Evolutionary conservation across 2,888 invertebrate species (phyloP).

Genomic region (Ochropacha duplaris): DNA sequence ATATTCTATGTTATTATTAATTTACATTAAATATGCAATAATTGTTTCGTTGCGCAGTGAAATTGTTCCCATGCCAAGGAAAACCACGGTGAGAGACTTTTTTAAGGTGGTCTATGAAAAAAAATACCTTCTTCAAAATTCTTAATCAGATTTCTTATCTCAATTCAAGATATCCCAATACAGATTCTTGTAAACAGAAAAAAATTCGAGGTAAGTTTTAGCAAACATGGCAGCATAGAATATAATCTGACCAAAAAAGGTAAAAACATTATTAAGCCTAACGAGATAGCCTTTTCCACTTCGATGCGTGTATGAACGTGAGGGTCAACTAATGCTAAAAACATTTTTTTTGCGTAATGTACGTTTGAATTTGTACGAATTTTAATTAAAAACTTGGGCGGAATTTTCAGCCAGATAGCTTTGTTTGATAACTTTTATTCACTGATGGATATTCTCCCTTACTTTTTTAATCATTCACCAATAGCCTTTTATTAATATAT

Average conservation of each 20-base stretch:
- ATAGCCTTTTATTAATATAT: too few species aligned
- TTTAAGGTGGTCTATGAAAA: too few species aligned
- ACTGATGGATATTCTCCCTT: too few species aligned
- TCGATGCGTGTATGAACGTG: conserved; percentile 27
- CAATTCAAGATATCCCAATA: neutral
- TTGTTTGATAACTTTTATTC: neutral
- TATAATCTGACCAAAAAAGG: conserved; percentile 30
- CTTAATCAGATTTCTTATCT: neutral
- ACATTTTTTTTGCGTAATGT: conserved; percentile 9
- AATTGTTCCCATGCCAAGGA: too few species aligned
- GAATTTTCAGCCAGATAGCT: neutral
- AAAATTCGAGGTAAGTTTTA: neutral
- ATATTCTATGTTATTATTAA: too few species aligned
- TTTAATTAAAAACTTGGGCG: conserved; percentile 13
- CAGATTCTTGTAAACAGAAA: neutral
- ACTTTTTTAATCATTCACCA: too few species aligned
- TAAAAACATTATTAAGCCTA: conserved; percentile 39
- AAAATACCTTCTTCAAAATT: too few species aligned
- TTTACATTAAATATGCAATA: too few species aligned
- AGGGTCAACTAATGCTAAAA: conserved; percentile 23
- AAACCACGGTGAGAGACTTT: too few species aligned
- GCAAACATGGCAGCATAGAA: conserved; percentile 20
- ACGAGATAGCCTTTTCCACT: conserved; percentile 38
- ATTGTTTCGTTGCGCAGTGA: too few species aligned
- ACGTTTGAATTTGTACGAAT: conserved; percentile 5